Base-by-base conservation (phyloP, 2,888 invertebrate species). In the Petrophora chlorosata region DNA sequence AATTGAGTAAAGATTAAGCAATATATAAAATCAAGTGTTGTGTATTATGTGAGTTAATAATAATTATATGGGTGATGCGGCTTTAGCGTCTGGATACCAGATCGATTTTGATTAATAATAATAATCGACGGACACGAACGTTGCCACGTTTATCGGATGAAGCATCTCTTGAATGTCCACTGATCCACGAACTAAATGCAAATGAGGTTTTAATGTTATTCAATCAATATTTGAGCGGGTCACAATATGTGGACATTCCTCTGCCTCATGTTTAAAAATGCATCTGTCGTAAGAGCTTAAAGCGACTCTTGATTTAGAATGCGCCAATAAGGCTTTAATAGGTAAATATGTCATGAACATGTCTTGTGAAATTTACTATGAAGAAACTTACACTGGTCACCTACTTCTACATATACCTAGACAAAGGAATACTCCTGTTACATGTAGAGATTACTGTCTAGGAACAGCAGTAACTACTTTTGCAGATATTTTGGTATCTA, bases 231-330 rank as follows among this genome's bases (percentile, higher is more conserved):
- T 28, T 38, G 28, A 19, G 10, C 8, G 12, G 28, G 5, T 36
- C 10, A n/a, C 14, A 16, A 26, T n/a, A n/a, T 36, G 36, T 38
- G 28, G 28, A 38, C 38, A 38, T 17, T 38, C 17, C 12, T 16
- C 17, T 10, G 38, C 12, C 15, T 9, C 9, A 17, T 13, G 12
- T 16, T 38, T 19, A 39, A 40, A 45, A 54, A 46, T 43, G 43
- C 46, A 47, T 42, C 48, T 59, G 55, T 51, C 58, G 51, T 53
- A 59, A 59, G 55, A 55, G 36, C 45, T 46, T 43, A 46, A 22
- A 43, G 44, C 40, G 45, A 15, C 19, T 39, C 39, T 46, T 47
- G 54, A 51, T 54, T 53, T 42, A 42, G 53, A 47, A 53, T 50
- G 50, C 44, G 55, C 53, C 55, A 56, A 51, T 46, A 25, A 48